Evolutionary conservation across 2,888 invertebrate species (phyloP), one percentile per base, ranked within the genome.

Genomic region (Bursaphelenchus okinawaensis): DNA sequence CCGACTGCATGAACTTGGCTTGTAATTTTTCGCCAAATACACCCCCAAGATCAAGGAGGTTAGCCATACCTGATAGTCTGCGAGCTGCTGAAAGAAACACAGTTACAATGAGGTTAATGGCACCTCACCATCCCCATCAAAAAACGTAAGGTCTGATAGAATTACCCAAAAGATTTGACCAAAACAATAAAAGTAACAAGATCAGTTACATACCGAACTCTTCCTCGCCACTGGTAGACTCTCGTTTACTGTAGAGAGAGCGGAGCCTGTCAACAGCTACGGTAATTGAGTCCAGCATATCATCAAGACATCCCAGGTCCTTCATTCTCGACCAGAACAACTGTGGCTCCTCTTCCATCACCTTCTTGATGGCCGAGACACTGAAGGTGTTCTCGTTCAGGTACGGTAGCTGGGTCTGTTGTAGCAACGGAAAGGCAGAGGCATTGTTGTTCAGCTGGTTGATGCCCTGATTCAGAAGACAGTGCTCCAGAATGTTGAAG

Each of bases 261-360:
- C 68, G 71, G 19, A 73, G 22, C 27, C 65, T 66, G 12, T 75
- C 75, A 19, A 73, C 63, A 8, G 75, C 60, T 9, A 56, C 55
- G 29, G 66, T 57, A 20, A 73, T 57, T n/a, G 71, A 58, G 61
- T 76, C 72, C 55, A 78, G 65, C 22, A 79, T 63, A 23, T 76
- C 75, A n/a, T 81, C 79, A 51, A 78, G 50, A 22, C 80, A 56
- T n/a, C 74, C 75, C 52, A 72, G 24, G 9, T 75, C 70, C 7
- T 66, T 63, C 74, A 78, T 76, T 58, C 72, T 70, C 7, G 68
- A 58, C 80, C 79, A 78, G 62, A 78, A 79, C 12, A 65, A 40
- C 2, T 52, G 26, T 8, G 78, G 75, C 52, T 76, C 78, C 75
- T 59, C 31, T 61, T 73, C 73, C 73, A 75, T 69, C 23, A 67